phyloP scores from a whole-genome alignment of 2,888 invertebrate genomes.

The Chrysolina haemoptera region DNA sequence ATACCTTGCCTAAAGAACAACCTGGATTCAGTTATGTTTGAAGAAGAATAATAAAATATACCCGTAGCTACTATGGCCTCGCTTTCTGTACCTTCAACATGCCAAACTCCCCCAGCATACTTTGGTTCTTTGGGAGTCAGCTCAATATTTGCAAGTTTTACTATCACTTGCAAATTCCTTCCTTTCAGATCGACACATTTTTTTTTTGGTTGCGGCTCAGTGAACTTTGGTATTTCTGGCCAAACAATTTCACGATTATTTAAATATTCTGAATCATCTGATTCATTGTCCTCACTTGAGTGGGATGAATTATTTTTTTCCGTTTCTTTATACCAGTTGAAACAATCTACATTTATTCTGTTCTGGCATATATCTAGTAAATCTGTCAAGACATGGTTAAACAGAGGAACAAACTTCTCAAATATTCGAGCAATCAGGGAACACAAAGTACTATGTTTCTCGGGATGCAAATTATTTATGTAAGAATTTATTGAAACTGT shows the following conservation, averaged over 20 bases:
- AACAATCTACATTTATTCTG: not conserved
- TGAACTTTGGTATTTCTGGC: not conserved
- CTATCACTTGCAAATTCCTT: slow-evolving; percentile 8
- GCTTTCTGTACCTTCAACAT: not conserved
- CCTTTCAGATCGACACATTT: not conserved
- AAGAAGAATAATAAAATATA: not conserved
- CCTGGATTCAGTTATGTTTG: not conserved
- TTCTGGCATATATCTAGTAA: not conserved
- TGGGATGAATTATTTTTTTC: too few species aligned
- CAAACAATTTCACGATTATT: not conserved
- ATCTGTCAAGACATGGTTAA: not conserved
- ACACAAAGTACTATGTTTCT: not conserved
- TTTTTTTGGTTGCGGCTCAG: not conserved
- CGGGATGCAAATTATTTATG: not conserved
- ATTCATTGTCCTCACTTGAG: too few species aligned
- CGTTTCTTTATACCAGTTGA: too few species aligned
- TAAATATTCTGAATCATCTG: not conserved
- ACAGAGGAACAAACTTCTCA: not conserved
- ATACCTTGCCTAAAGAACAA: not conserved
- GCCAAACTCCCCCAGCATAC: not conserved
- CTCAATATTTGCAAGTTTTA: slow-evolving; percentile 5
- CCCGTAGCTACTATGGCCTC: slow-evolving; percentile 3
- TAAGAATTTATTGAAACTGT: not conserved
- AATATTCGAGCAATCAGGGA: not conserved
- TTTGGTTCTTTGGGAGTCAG: slow-evolving; percentile 5